phyloP scores from a whole-genome alignment of 2,113 vertebrate species.

The Ophthalmotilapia sp. region DNA sequence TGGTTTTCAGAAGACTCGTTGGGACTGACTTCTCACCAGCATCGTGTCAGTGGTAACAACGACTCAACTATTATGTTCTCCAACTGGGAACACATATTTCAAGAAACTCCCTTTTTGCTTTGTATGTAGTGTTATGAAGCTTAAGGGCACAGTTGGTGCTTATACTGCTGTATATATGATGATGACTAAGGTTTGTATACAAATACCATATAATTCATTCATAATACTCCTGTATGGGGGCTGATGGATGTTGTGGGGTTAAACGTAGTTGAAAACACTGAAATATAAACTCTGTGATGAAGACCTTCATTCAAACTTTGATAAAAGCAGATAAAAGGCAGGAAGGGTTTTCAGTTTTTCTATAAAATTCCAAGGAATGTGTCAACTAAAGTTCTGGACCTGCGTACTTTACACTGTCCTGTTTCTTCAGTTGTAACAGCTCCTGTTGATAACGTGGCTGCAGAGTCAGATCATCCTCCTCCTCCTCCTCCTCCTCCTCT shows the following conservation, averaged over 20 bases:
- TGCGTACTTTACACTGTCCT: accelerated
- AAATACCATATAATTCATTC: not conserved
- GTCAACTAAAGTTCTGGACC: not conserved
- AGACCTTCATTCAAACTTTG: not conserved
- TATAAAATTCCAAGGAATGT: not conserved
- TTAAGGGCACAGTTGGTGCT: not conserved
- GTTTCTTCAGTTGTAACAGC: not conserved
- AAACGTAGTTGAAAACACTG: not conserved
- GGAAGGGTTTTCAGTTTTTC: not conserved
- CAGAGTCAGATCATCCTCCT: not conserved
- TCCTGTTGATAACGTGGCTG: not conserved
- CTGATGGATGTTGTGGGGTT: not conserved
- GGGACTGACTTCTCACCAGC: not conserved
- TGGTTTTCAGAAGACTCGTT: not conserved
- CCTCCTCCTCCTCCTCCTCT: not conserved
- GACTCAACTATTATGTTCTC: accelerated
- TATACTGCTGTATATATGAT: not conserved
- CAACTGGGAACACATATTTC: not conserved
- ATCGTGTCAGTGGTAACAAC: not conserved
- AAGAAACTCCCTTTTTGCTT: accelerated
- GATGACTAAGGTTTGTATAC: not conserved
- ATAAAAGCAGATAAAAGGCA: not conserved
- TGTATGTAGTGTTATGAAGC: not conserved
- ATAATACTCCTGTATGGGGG: not conserved
- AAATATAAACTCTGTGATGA: not conserved